Base-by-base conservation (phyloP, 2,888 invertebrate species). In the Hypena proboscidalis region DNA sequence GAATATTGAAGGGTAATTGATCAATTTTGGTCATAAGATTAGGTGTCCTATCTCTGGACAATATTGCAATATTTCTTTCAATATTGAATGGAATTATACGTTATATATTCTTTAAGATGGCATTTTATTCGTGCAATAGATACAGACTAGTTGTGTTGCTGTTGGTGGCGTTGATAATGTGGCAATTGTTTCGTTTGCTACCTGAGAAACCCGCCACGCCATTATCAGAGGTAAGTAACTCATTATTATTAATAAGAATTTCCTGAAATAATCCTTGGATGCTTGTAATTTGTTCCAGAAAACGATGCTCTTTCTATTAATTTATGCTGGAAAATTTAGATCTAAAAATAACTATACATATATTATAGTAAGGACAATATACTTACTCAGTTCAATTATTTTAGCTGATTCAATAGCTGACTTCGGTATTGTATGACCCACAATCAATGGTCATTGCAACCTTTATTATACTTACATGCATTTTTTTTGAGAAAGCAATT, bases 71-170 rank as follows among this genome's bases (percentile, higher is more conserved):
- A 3, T 26, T 30, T n/a, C 4, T n/a, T 9, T 3, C 21, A 22
- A 7, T 33, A 41, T 37, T 62, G 35, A 10, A 42, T 47, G 40
- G 21, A 43, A 53, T 29, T 38, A 20, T 32, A 9, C 9, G 19
- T 27, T 17, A 37, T 38, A 35, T 10, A 40, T 53, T 7, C 59
- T 36, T 44, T 34, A 70, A 34, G 58, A 79, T 90, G 90, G 83
- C 83, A 48, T 88, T 88, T 66, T 88, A 85, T 70, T 81, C 83
- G 0, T 89, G 85, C 62, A 90, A 83, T 67, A 79, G 85, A 38
- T 91, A 88, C 52, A 85, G 85, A 64, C 67, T 90, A 42, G 67
- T 90, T 31, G 89, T 91, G 54, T 61, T 90, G 19, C 60, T 90
- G 26, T 69, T 91, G 46, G 38, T 89, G 29, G 70, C 72, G n/a